Percentiles rank a stretch among this genome's conserved stretches.
Evolutionary conservation across 1,140 invertebrate genomes (phyloP).

Genomic region (Trachymyrmex septentrionalis): DNA sequence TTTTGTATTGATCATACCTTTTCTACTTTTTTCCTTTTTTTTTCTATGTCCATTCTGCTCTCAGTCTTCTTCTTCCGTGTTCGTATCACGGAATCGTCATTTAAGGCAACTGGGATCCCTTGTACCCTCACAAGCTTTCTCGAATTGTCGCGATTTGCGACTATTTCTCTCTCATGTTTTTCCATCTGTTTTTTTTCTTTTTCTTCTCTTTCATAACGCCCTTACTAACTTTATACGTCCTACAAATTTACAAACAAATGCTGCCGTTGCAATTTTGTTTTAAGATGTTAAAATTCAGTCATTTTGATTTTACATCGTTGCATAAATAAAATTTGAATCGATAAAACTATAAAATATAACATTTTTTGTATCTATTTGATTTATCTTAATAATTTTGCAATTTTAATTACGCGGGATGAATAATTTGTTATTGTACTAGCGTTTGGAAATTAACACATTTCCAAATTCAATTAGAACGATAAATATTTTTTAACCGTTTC

Average conservation of each 20-base stretch:
- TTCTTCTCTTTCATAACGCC: background rate
- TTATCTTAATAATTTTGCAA: constrained; percentile 6
- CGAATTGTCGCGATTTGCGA: constrained; percentile 37
- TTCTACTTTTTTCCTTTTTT: background rate
- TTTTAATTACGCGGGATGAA: background rate
- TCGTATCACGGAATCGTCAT: constrained; percentile 56
- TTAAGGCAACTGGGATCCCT: constrained; percentile 24
- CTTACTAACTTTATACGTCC: background rate
- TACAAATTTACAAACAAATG: background rate
- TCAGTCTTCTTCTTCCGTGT: background rate
- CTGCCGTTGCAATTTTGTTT: background rate
- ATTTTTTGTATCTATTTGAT: background rate
- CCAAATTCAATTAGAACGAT: constrained; percentile 1
- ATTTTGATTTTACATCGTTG: background rate
- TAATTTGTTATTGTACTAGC: background rate
- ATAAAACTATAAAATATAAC: constrained; percentile 2
- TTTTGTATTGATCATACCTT: constrained; percentile 38
- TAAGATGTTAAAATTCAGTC: background rate
- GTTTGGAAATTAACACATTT: constrained; percentile 4
- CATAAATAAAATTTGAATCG: background rate
- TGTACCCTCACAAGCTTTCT: constrained; percentile 46
- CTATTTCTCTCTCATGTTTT: background rate
- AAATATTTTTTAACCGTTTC: constrained; percentile 12
- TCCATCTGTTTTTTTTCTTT: background rate
- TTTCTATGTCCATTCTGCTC: background rate